Conservation (phyloP, 1,140 invertebrate species). For the Coptotermes formosanus region DNA sequence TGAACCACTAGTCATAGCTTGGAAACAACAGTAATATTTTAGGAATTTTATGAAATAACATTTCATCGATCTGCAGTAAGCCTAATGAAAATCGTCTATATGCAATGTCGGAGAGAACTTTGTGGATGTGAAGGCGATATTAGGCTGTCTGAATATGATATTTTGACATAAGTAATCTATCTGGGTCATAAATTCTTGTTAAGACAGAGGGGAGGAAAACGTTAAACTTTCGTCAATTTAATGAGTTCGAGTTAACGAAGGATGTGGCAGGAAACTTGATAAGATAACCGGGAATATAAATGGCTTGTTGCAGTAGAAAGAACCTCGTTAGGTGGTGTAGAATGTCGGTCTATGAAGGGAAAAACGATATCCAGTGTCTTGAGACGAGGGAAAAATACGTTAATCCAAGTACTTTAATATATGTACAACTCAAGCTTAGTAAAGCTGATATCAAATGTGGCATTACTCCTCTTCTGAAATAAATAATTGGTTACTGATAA, state of each 20-base stretch:
- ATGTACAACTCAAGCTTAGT: too few species aligned
- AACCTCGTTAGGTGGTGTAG: neutral
- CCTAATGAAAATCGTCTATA: neutral
- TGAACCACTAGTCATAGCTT: too few species aligned
- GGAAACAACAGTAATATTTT: too few species aligned
- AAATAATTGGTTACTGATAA: too few species aligned
- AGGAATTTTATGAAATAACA: too few species aligned
- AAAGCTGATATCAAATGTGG: too few species aligned
- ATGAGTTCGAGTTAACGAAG: constrained; percentile 23
- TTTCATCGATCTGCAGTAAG: too few species aligned
- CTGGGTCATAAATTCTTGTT: constrained; percentile 27
- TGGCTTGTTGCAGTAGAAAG: neutral
- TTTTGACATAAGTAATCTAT: constrained; percentile 26
- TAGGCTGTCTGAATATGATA: neutral
- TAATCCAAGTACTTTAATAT: constrained; percentile 7
- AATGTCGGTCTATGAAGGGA: neutral
- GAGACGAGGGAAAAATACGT: neutral
- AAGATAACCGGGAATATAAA: constrained; percentile 25
- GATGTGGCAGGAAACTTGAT: constrained; percentile 27
- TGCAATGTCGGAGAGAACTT: neutral
- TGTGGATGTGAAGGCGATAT: neutral
- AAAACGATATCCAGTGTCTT: constrained; percentile 15
- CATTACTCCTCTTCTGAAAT: too few species aligned
- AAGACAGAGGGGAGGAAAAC: constrained; percentile 15
- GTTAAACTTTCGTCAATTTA: constrained; percentile 27